Evolutionary conservation across 1,140 invertebrate species (phyloP), one percentile per base, ranked within the genome.

Genomic region (Megalopta genalis): DNA sequence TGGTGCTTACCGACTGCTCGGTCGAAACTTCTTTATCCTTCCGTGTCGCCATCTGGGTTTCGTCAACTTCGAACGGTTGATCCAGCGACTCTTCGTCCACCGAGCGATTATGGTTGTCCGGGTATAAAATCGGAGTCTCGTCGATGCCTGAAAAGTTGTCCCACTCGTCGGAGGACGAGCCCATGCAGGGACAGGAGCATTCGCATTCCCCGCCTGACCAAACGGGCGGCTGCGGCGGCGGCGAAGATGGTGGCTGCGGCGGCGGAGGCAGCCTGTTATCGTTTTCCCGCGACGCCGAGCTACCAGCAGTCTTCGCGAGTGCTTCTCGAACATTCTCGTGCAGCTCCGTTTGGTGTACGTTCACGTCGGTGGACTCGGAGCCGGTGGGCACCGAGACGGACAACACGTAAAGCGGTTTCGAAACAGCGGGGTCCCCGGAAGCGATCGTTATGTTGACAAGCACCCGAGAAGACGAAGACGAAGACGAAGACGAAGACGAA

Each of bases 361-460:
- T 75, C 27, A 70, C 64, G 37, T n/a, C 46, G 7, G 80, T 37
- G 8, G 60, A 49, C 21, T 94, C 93, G 23, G 92, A 94, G 81
- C 94, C 92, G 78, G 94, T 95, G 10, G 96, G 96, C 72, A 97
- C 94, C 63, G 94, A 95, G 77, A 96, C 94, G 77, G 96, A 96
- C 80, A 96, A 91, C 57, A 96, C 94, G 92, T 96, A 96, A 78
- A 96, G 91, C 60, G 95, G 95, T 85, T 95, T 94, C 84, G 93
- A 93, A 78, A 93, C 91, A 81, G 93, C 93, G 5, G 86, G 69
- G 82, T 94, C 94, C 83, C 95, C 95, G 25, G 95, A 94, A 25
- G 95, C 94, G 86, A 97, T 96, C 5, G 96, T 96, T 74, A 97
- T 93, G 92, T 97, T 97, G 65, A 97, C 95, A 81, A 96, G 93